A percentile compares a stretch with the other conserved stretches of the same genome.
Evolutionary conservation across 2,888 invertebrate genomes (phyloP).

Genomic region (Mayetiola destructor): DNA sequence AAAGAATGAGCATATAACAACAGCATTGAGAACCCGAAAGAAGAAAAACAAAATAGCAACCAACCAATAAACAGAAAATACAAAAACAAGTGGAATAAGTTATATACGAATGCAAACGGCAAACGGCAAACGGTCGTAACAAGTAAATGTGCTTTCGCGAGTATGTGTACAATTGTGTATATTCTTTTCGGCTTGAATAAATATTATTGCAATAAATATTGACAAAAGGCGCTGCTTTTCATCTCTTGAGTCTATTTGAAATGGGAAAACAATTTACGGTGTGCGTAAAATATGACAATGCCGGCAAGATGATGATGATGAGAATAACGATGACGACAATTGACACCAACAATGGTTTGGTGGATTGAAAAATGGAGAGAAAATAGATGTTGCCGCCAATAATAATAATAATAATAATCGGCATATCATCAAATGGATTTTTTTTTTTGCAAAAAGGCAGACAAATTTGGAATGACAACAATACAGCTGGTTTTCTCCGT

Average conservation of each 20-base stretch:
- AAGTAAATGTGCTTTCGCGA: too few relatives aligned
- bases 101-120: too few relatives aligned
- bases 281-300: slow-evolving; percentile 10
- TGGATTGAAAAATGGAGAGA: neutral
- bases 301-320: neutral
- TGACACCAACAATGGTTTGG: neutral
- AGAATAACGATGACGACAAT: neutral
- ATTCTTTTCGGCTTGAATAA: slow-evolving; percentile 12
- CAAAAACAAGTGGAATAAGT: too few relatives aligned
- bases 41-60: slow-evolving; percentile 5
- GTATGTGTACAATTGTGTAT: slow-evolving; percentile 8
- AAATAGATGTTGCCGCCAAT: neutral
- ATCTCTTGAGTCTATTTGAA: slow-evolving; percentile 8
- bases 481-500: too few relatives aligned
- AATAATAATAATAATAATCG: too few relatives aligned
- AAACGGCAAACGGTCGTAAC: neutral
- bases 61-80: too few relatives aligned
- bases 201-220: slow-evolving; percentile 13
- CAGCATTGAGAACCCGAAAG: neutral
- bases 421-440: too few relatives aligned
- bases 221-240: slow-evolving; percentile 12
- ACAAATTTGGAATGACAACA: too few relatives aligned
- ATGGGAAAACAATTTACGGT: slow-evolving; percentile 9
- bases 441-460: too few relatives aligned
- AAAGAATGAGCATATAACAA: neutral